Conservation (phyloP, 2,888 invertebrate species). For the Tridacna gigas region DNA sequence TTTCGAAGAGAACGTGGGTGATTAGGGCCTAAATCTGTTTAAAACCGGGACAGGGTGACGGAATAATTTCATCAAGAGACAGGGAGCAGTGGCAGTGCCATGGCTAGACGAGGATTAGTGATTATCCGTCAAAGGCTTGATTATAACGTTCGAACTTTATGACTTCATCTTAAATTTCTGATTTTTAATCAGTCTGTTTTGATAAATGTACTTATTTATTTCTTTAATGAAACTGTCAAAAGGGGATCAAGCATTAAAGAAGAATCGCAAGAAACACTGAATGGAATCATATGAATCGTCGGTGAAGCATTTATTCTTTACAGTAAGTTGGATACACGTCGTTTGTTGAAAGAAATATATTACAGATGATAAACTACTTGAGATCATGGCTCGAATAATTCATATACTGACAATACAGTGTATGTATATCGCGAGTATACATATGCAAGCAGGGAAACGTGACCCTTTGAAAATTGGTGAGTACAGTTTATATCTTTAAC, state of each 20-base stretch:
- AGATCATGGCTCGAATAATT: constrained; percentile 7
- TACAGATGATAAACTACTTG: too few relatives aligned
- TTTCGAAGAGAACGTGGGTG: constrained; percentile 10
- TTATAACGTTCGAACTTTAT: neutral
- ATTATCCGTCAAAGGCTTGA: constrained; percentile 4
- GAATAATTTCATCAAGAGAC: constrained; percentile 17
- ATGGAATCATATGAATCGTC: too few relatives aligned
- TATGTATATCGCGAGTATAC: constrained; percentile 6
- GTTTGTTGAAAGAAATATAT: too few relatives aligned
- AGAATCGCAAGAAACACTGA: too few relatives aligned
- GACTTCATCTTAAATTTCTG: neutral
- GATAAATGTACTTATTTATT: too few relatives aligned
- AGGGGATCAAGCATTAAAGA: too few relatives aligned
- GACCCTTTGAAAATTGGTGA: constrained; percentile 13
- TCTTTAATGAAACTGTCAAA: too few relatives aligned
- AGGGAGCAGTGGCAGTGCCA: neutral
- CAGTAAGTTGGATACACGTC: too few relatives aligned
- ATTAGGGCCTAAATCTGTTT: neutral
- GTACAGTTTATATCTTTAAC: neutral
- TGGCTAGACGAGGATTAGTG: constrained; percentile 26
- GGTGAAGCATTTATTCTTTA: too few relatives aligned
- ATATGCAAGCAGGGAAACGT: constrained; percentile 8
- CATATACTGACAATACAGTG: constrained; percentile 5
- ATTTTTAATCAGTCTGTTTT: neutral
- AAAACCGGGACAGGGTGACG: constrained; percentile 9